These are phyloP conservation scores for Tiaroga cobitis DNA, from an alignment of 2,797 vertebrate species.

Conservation along the genomic window DNA sequence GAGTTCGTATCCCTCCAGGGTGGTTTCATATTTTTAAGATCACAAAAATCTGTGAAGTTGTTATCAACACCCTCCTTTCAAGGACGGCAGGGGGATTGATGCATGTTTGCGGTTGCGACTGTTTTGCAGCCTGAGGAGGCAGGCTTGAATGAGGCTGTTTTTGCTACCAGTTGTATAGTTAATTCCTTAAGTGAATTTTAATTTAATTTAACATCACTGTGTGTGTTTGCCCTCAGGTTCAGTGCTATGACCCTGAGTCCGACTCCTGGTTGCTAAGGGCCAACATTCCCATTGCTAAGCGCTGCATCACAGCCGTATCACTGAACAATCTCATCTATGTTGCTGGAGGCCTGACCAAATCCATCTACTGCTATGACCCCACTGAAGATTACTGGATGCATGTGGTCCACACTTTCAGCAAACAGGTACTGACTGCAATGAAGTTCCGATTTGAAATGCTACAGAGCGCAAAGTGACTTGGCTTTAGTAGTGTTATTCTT, in stretches of 20 bases:
- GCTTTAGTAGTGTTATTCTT: not conserved
- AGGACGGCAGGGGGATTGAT: not conserved
- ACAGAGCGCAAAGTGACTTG: not conserved
- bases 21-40: not conserved
- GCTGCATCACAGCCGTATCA: constrained; percentile 96
- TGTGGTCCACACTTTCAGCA: constrained; percentile 94
- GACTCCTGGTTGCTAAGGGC: constrained; percentile 92
- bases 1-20: not conserved
- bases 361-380: constrained; percentile 97
- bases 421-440: constrained; percentile 80
- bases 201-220: not conserved
- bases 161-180: not conserved
- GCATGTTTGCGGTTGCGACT: not conserved
- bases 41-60: not conserved
- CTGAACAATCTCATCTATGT: constrained; percentile 96
- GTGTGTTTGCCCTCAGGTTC: constrained; percentile 82
- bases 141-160: not conserved
- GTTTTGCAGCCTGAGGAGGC: constrained; percentile 2
- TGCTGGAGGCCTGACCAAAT: constrained; percentile 95
- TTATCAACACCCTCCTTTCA: not conserved
- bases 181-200: not conserved
- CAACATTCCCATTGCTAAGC: constrained; percentile 95
- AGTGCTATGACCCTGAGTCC: constrained; percentile 93
- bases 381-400: constrained; percentile 97
- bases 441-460: not conserved